Evolutionary conservation across 1,140 invertebrate species (phyloP).

Genomic region (Pachyrhynchus sulphureomaculatus): DNA sequence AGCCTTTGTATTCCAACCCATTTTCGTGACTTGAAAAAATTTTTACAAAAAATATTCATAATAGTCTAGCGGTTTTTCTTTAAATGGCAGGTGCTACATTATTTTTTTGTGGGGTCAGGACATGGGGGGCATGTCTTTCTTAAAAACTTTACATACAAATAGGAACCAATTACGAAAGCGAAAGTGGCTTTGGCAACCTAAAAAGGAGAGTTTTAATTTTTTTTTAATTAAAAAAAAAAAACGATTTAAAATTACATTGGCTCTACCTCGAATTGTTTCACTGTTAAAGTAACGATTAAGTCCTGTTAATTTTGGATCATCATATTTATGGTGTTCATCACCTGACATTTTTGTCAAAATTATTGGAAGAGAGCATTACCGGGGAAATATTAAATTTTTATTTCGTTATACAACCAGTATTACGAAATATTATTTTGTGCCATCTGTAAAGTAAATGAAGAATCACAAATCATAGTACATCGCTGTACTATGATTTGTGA

Average conservation of each 20-base stretch:
- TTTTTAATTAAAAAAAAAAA: not conserved
- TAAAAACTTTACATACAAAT: conserved; percentile 10
- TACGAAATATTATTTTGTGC: no score
- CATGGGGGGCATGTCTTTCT: conserved; percentile 5
- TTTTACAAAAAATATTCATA: not conserved
- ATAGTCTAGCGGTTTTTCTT: no score
- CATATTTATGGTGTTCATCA: conserved; percentile 9
- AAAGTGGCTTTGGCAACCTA: conserved; percentile 18
- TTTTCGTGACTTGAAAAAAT: not conserved
- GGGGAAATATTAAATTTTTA: no score
- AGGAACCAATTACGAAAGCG: not conserved
- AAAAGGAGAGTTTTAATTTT: not conserved
- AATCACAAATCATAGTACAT: no score
- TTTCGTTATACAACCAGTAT: no score
- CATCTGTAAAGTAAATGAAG: no score
- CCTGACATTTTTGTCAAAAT: conserved; percentile 19
- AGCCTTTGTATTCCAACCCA: not conserved
- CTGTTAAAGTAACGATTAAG: conserved; percentile 20
- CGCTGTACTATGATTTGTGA: no score
- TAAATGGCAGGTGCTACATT: no score
- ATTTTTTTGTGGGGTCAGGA: not conserved
- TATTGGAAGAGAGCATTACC: no score
- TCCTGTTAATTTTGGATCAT: conserved; percentile 24
- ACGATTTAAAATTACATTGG: conserved; percentile 16
- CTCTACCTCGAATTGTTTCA: conserved; percentile 18